Evolutionary conservation across 2,888 invertebrate species (phyloP).

Genomic region (Cheilosia vernalis): DNA sequence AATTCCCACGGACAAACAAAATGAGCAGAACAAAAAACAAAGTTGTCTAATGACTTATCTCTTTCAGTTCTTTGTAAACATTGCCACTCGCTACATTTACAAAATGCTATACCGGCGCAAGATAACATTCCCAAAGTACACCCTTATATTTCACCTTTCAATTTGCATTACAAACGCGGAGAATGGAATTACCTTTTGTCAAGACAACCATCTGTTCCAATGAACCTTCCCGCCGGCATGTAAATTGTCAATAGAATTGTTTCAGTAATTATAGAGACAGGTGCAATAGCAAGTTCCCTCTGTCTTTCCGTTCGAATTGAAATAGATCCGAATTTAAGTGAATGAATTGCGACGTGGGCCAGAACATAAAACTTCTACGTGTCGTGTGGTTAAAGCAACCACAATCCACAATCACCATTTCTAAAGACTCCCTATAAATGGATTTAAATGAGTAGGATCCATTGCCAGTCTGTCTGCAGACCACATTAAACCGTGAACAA

Average conservation of each 20-base stretch:
- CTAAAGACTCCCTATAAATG: conserved; percentile 8
- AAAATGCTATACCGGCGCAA: background rate
- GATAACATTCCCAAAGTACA: conserved; percentile 12
- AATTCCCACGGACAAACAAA: no score
- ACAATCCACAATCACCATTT: background rate
- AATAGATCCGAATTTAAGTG: background rate
- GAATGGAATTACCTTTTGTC: conserved; percentile 12
- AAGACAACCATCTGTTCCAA: conserved; percentile 22
- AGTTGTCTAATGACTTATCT: no score
- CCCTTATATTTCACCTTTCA: background rate
- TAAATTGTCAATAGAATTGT: conserved; percentile 15
- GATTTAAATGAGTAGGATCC: conserved; percentile 26
- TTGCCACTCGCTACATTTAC: conserved; percentile 2
- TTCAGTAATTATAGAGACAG: conserved; percentile 37
- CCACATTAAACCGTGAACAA: conserved; percentile 18
- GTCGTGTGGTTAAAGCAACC: conserved; percentile 7
- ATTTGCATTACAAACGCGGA: conserved; percentile 25
- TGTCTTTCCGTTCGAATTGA: background rate
- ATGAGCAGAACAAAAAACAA: no score
- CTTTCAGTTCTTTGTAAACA: background rate
- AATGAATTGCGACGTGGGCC: background rate
- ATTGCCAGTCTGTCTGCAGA: background rate
- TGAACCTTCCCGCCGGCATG: background rate
- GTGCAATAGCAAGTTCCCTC: conserved; percentile 3
- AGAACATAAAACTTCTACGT: background rate